Evolutionary conservation across 2,888 invertebrate genomes (phyloP), one percentile per base, ranked within the genome.

Genomic region (Xestia xanthographa): DNA sequence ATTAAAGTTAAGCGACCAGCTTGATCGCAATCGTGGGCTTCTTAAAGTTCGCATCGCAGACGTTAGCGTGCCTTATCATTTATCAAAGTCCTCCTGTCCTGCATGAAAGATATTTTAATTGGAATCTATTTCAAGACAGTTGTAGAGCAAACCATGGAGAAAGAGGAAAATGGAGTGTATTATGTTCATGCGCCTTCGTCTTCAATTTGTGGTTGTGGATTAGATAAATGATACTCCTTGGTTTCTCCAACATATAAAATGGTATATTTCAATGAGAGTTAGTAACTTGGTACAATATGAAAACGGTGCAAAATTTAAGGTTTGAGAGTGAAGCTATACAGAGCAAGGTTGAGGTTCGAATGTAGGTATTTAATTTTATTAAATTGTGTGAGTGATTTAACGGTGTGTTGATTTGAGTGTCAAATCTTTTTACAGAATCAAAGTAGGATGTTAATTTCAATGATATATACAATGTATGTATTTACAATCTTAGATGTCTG

Each of bases 41-140:
- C 77, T 77, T 77, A 80, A 86, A 86, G 75, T 87, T 88, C 58
- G 78, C 83, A 78, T 65, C 67, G 70, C 75, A 75, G 82, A 79
- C 79, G 80, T 82, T 84, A 77, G 66, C 87, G 80, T 84, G 86
- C 78, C 81, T 85, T 87, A 87, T 88, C 86, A 82, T 88, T 86
- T 83, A 88, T 87, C 82, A 86, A 80, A 83, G 72, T 85, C 53
- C 76, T 70, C 70, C 77, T 69, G 75, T 86, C 71, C 75, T 80
- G 82, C 72, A 74, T 72, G 78, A 75, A 77, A 82, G 79, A 86
- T 80, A 87, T 83, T 87, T 87, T 87, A 87, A 87, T 87, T 83
- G 84, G 65, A 87, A 86, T 86, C 84, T 86, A 82, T 83, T 87
- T 84, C 77, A 76, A 87, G 87, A 69, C 70, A 63, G 71, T 53